Evolutionary conservation across 1,140 invertebrate genomes (phyloP).

Genomic region (Bombus superbus): DNA sequence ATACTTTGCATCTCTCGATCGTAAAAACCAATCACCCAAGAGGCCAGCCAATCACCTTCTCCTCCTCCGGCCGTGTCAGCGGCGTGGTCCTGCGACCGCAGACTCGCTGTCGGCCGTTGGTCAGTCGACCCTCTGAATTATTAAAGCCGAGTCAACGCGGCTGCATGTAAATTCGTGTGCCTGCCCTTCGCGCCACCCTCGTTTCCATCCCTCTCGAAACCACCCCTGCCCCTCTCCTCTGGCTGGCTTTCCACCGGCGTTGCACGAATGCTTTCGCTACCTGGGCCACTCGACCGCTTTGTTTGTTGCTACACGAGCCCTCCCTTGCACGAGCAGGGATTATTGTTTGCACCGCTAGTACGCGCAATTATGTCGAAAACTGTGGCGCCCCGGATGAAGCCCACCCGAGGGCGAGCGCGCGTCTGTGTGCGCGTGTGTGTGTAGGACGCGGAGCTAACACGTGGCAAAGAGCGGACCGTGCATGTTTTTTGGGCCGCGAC

Average conservation of each 20-base stretch:
- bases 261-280: conserved; percentile 24
- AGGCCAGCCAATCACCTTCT: not conserved
- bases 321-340: not conserved
- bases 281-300: conserved; percentile 24
- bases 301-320: conserved; percentile 20
- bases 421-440: no score
- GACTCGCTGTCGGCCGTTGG: conserved; percentile 54
- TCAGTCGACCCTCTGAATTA: conserved; percentile 68
- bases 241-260: conserved; percentile 3
- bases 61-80: not conserved
- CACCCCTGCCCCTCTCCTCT: not conserved
- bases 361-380: conserved; percentile 24
- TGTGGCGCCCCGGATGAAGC: not conserved
- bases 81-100: conserved; percentile 42
- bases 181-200: conserved; percentile 1
- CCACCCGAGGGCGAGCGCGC: not conserved
- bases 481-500: not conserved
- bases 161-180: conserved; percentile 40
- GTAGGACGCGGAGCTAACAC: not conserved
- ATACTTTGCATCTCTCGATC: rapidly evolving
- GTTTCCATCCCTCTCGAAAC: not conserved
- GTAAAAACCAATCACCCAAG: not conserved
- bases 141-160: conserved; percentile 65
- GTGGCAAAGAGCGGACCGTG: not conserved
- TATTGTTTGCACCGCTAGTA: conserved; percentile 12